phyloP scores from a whole-genome alignment of 2,113 vertebrate species.

The Oceanodroma tethys region DNA sequence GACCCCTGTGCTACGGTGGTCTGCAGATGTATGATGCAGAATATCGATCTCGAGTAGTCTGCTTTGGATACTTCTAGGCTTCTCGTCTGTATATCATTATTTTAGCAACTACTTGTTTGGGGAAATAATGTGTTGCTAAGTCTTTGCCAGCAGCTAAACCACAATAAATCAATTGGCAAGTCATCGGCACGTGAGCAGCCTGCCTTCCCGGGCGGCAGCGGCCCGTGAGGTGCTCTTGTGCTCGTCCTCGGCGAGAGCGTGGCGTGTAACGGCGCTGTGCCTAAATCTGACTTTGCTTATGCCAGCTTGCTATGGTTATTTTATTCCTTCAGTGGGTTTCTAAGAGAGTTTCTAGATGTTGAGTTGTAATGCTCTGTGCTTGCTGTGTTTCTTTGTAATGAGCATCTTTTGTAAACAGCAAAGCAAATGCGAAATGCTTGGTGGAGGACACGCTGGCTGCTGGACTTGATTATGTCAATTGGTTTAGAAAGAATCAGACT shows the following conservation, averaged over 20 bases:
- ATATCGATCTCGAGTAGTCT: background rate
- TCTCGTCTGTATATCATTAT: background rate
- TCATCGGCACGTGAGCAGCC: background rate
- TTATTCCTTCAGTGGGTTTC: background rate
- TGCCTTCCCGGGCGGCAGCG: rapidly evolving
- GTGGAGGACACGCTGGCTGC: background rate
- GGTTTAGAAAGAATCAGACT: background rate
- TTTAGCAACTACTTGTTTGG: background rate
- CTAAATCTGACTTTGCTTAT: background rate
- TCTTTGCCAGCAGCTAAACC: background rate
- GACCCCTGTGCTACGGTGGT: background rate
- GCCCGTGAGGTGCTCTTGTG: background rate
- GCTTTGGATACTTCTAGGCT: background rate
- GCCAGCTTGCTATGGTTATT: background rate
- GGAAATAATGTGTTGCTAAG: background rate
- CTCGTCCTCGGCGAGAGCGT: rapidly evolving
- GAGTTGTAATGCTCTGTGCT: background rate
- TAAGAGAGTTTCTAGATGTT: background rate
- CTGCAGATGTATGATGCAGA: rapidly evolving
- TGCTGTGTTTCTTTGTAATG: background rate
- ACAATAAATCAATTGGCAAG: background rate
- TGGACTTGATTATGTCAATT: background rate
- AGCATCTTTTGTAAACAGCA: background rate
- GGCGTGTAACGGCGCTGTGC: background rate
- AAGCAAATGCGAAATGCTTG: background rate